These are phyloP conservation scores for Amphiprion percula DNA, from an alignment of 2,113 vertebrate genomes.

Conservation along the genomic window DNA sequence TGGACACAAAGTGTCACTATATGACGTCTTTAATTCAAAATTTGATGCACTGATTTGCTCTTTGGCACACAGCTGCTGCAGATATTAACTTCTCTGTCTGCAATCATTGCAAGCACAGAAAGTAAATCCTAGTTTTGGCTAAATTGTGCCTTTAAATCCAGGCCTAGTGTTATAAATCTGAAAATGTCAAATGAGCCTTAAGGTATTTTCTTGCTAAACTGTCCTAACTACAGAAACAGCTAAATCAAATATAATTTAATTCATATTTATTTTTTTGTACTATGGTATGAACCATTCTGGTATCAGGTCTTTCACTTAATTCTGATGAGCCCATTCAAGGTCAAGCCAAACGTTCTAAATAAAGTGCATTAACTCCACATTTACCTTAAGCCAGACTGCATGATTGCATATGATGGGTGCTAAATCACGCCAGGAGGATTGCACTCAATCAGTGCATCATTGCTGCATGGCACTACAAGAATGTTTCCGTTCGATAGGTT, in stretches of 20 bases:
- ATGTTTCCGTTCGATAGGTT: slow-evolving; percentile 45
- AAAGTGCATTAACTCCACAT: slow-evolving; percentile 20
- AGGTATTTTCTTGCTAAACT: not conserved
- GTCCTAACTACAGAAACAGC: not conserved
- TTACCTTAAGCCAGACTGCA: slow-evolving; percentile 24
- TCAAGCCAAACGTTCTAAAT: slow-evolving; percentile 2
- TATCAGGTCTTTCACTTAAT: slow-evolving; percentile 1
- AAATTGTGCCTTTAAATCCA: not conserved
- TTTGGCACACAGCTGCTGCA: slow-evolving; percentile 1
- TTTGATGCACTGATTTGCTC: not conserved
- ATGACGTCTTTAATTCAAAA: slow-evolving; percentile 8
- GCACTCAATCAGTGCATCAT: slow-evolving; percentile 47
- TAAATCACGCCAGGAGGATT: slow-evolving; percentile 31
- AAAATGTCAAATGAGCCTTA: not conserved
- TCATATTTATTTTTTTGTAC: not conserved
- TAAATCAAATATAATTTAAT: not conserved
- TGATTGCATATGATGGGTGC: slow-evolving; percentile 45
- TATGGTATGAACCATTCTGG: slow-evolving; percentile 8
- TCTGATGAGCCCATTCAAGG: slow-evolving; percentile 9
- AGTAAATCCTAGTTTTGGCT: slow-evolving; percentile 13
- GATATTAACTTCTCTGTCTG: slow-evolving; percentile 5
- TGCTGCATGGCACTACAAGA: slow-evolving; percentile 19
- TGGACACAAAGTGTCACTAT: not conserved
- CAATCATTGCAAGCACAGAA: slow-evolving; percentile 8
- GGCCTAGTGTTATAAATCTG: not conserved